Evolutionary conservation across 2,113 vertebrate species (phyloP).

Genomic region (Hipposideros armiger): DNA sequence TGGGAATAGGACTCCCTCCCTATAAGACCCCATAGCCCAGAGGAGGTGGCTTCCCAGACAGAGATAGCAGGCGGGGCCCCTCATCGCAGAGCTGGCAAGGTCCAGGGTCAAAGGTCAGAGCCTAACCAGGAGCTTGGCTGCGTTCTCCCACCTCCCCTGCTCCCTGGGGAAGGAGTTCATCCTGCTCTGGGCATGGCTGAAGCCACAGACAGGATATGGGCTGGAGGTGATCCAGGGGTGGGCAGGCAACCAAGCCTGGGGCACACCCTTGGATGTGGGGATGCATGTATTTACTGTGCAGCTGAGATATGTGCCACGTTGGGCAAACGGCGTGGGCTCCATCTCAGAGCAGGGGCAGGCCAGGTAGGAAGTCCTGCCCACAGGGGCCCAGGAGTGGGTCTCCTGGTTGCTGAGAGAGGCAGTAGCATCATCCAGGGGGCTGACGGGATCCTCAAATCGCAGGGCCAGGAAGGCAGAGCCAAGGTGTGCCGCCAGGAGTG

Average conservation of each 20-base stretch:
- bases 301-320: not conserved
- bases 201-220: not conserved
- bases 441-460: not conserved
- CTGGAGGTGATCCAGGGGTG: not conserved
- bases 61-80: not conserved
- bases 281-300: fast-evolving
- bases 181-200: not conserved
- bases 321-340: not conserved
- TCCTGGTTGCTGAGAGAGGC: not conserved
- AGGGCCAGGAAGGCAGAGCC: not conserved
- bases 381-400: not conserved
- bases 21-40: not conserved
- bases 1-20: not conserved
- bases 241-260: not conserved
- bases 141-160: too few relatives aligned
- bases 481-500: not conserved
- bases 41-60: not conserved
- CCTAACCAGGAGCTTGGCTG: not conserved
- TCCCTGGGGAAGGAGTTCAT: not conserved
- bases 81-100: not conserved
- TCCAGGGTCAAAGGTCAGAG: not conserved
- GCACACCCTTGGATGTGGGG: not conserved
- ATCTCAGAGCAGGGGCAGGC: not conserved
- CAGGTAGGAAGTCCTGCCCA: not conserved
- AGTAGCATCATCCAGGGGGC: not conserved